Percentiles rank a stretch among this genome's conserved stretches.
These are phyloP conservation scores for Drosophila nr. fundita DNA, from an alignment of 2,888 invertebrate genomes.

Conservation along the genomic window DNA sequence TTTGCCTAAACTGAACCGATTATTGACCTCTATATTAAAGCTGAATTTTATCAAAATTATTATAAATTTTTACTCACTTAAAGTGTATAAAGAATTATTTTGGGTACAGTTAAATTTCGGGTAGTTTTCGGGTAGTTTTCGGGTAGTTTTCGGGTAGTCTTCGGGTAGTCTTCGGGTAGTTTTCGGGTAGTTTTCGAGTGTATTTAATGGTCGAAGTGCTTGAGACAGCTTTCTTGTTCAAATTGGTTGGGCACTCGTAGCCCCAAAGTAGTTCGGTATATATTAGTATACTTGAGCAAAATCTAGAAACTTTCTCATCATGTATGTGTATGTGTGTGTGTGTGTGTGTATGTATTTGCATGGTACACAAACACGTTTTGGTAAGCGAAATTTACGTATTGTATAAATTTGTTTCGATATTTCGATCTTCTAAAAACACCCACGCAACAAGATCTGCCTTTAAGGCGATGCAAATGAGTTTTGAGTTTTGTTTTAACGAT, in stretches of 20 bases:
- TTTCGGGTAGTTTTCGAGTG: neutral
- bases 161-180: neutral
- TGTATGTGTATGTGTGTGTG: constrained; percentile 3
- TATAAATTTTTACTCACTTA: neutral
- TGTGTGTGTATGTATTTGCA: neutral
- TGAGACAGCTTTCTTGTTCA: neutral
- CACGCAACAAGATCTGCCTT: constrained; percentile 39
- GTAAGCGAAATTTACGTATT: constrained; percentile 23
- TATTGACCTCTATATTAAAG: neutral
- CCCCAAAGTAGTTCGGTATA: neutral
- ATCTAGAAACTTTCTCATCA: constrained; percentile 35
- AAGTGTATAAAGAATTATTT: neutral
- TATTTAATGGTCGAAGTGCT: neutral
- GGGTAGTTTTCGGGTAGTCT: neutral
- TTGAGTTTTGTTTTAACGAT: constrained; percentile 21
- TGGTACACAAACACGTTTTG: constrained; percentile 43
- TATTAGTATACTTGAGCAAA: neutral
- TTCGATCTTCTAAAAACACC: constrained; percentile 39
- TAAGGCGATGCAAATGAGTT: constrained; percentile 52
- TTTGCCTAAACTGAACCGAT: neutral
- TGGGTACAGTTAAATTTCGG: neutral
- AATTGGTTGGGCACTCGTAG: neutral
- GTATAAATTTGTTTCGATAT: neutral
- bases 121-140: neutral
- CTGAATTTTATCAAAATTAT: neutral